Conservation (phyloP, 2,113 vertebrate species). For the Spermophilus dauricus region DNA sequence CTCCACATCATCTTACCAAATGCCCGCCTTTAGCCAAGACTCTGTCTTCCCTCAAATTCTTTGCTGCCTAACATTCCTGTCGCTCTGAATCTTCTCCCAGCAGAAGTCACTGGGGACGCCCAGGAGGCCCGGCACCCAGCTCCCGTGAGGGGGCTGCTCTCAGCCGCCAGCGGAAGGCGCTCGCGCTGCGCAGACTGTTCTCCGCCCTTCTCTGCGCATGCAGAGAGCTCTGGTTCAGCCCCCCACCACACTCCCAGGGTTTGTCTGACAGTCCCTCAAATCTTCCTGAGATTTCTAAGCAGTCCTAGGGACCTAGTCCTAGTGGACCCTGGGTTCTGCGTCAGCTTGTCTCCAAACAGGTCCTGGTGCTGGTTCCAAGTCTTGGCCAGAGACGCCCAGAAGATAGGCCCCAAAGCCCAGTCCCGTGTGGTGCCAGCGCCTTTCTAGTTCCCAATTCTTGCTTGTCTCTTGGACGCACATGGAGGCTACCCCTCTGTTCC, state of each 20-base stretch:
- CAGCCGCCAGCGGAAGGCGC: too few species aligned
- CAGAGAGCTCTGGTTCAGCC: neutral
- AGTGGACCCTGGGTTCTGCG: accelerated
- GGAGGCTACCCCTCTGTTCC: too few species aligned
- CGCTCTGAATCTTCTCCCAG: neutral
- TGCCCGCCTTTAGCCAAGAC: neutral
- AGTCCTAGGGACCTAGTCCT: too few species aligned
- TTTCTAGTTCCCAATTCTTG: neutral
- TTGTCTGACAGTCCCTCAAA: accelerated
- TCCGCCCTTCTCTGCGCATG: too few species aligned
- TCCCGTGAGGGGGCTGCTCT: too few species aligned
- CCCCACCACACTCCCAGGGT: accelerated
- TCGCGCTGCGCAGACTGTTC: accelerated
- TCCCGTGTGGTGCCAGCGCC: too few species aligned
- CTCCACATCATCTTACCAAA: neutral
- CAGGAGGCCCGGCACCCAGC: neutral
- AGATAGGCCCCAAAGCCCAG: neutral
- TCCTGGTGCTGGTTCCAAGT: accelerated
- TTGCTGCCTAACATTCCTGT: neutral
- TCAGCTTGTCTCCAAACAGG: neutral
- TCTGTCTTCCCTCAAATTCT: neutral
- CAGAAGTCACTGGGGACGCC: neutral
- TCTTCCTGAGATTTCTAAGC: neutral
- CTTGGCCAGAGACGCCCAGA: too few species aligned
- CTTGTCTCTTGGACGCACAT: accelerated